Evolutionary conservation across 2,888 invertebrate genomes (phyloP).

Genomic region (Empis stercorea): DNA sequence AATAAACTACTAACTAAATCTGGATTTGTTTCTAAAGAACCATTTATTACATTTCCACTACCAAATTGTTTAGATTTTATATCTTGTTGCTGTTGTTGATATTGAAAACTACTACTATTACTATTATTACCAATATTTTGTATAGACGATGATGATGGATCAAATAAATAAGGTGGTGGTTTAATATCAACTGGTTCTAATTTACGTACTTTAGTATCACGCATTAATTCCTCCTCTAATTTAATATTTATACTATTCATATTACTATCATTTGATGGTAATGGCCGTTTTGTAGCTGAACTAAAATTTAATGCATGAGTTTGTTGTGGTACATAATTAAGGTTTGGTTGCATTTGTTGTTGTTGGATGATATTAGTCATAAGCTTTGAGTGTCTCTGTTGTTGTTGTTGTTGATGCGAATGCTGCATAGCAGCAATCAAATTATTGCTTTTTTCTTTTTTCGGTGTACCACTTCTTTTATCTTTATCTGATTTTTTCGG

Average conservation of each 20-base stretch:
- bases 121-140: too few species aligned
- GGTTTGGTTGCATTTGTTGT: constrained; percentile 10
- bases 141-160: background rate
- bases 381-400: background rate
- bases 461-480: constrained; percentile 20
- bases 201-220: constrained; percentile 29
- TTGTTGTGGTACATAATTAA: constrained; percentile 16
- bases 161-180: background rate
- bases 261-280: constrained; percentile 10
- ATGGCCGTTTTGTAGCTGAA: constrained; percentile 15
- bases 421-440: too few species aligned
- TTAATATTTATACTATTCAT: constrained; percentile 9
- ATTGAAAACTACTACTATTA: background rate
- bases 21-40: constrained; percentile 54
- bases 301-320: constrained; percentile 12
- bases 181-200: constrained; percentile 17
- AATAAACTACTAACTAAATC: constrained; percentile 55
- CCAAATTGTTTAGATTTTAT: constrained; percentile 7
- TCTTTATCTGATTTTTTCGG: constrained; percentile 28
- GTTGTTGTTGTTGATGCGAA: too few species aligned
- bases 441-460: constrained; percentile 22
- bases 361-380: constrained; percentile 3
- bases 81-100: constrained; percentile 7
- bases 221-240: constrained; percentile 21
- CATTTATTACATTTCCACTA: constrained; percentile 37